phyloP scores from a whole-genome alignment of 2,888 invertebrate genomes.

The Hydriomena furcata region DNA sequence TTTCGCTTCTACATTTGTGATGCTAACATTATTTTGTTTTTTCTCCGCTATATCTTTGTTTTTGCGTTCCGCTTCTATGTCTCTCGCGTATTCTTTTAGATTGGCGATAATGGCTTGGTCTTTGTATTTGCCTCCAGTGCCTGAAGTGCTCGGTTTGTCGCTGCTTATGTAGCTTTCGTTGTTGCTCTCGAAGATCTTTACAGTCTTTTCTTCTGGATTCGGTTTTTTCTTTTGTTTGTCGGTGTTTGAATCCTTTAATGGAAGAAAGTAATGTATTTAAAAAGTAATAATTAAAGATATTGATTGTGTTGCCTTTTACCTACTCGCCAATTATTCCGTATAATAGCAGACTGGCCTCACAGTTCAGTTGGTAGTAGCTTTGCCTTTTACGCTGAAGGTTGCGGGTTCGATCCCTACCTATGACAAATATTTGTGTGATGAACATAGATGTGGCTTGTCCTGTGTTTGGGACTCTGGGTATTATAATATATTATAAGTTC shows the following conservation, averaged over 20 bases:
- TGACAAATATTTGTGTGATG: too few relatives aligned
- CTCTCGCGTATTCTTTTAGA: background rate
- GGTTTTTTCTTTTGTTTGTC: slow-evolving; percentile 3
- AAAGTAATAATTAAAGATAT: too few relatives aligned
- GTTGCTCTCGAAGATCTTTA: slow-evolving; percentile 11
- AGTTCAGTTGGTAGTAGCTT: too few relatives aligned
- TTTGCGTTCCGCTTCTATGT: background rate
- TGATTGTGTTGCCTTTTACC: too few relatives aligned
- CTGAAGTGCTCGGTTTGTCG: background rate
- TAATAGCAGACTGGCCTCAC: too few relatives aligned
- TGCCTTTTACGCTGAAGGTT: too few relatives aligned
- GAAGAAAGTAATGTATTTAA: background rate
- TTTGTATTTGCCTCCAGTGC: background rate
- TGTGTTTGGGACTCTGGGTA: too few relatives aligned
- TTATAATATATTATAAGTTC: too few relatives aligned
- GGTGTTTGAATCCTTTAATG: background rate
- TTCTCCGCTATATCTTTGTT: background rate
- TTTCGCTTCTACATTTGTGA: background rate
- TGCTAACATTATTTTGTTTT: background rate
- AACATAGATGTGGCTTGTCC: too few relatives aligned
- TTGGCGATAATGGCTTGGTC: background rate
- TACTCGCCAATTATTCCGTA: too few relatives aligned
- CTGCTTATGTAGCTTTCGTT: background rate
- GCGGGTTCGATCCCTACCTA: too few relatives aligned
- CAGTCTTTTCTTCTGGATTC: slow-evolving; percentile 11